phyloP scores from a whole-genome alignment of 2,113 vertebrate genomes.

The Heliornis fulica region DNA sequence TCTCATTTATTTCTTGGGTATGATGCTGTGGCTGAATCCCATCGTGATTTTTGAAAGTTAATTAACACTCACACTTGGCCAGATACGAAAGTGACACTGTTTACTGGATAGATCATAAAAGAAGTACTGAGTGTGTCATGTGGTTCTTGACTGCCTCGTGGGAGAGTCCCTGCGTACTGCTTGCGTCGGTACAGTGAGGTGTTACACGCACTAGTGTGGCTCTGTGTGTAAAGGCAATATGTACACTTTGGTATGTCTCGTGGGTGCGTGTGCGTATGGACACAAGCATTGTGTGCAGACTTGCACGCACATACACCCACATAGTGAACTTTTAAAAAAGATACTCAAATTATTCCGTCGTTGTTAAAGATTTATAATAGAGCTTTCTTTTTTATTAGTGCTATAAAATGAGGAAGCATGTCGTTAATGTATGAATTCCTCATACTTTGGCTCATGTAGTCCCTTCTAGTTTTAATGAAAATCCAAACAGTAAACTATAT shows the following conservation, averaged over 20 bases:
- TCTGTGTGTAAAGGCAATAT: not conserved
- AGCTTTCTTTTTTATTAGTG: slow-evolving; percentile 65
- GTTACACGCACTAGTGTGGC: not conserved
- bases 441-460: slow-evolving; percentile 20
- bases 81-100: slow-evolving; percentile 3
- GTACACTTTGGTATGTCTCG: not conserved
- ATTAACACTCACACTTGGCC: slow-evolving; percentile 34
- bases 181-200: not conserved
- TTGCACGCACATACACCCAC: not conserved
- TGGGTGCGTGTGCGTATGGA: not conserved
- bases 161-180: not conserved
- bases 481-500: slow-evolving; percentile 45
- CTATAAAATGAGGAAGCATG: slow-evolving; percentile 53
- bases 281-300: not conserved
- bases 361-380: slow-evolving; percentile 42
- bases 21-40: slow-evolving; percentile 7
- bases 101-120: slow-evolving; percentile 20
- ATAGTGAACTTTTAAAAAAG: not conserved
- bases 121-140: not conserved
- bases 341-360: not conserved
- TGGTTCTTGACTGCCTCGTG: not conserved
- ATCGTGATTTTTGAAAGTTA: slow-evolving; percentile 2
- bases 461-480: slow-evolving; percentile 37
- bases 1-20: slow-evolving; percentile 18
- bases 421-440: slow-evolving; percentile 7